Conservation (phyloP, 2,888 invertebrate species). For the Lithophane ornitopus region DNA sequence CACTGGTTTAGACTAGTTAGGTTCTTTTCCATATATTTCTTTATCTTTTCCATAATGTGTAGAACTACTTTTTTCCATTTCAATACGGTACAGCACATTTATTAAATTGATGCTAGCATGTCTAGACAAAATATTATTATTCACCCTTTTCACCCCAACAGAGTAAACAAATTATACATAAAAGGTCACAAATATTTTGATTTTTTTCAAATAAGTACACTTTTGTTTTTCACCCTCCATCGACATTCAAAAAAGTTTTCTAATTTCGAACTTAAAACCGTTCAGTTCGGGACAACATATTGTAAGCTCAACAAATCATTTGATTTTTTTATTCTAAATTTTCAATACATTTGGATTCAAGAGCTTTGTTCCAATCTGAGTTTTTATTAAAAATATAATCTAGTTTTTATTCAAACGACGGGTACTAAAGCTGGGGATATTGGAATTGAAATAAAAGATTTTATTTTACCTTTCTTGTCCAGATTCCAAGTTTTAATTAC, state of each 20-base stretch:
- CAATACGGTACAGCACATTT: neutral
- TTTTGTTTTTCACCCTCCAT: constrained; percentile 28
- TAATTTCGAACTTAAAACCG: constrained; percentile 60
- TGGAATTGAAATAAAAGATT: constrained; percentile 24
- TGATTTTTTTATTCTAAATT: constrained; percentile 10
- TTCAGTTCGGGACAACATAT: constrained; percentile 27
- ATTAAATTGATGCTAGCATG: neutral
- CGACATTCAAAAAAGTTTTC: constrained; percentile 61
- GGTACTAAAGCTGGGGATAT: constrained; percentile 21
- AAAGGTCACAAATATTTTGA: neutral
- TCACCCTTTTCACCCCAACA: neutral
- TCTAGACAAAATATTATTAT: constrained; percentile 31
- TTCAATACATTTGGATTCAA: constrained; percentile 4
- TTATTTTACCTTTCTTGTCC: constrained; percentile 17
- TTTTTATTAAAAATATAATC: constrained; percentile 23
- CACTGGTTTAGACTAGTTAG: too few species aligned
- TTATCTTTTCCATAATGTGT: neutral
- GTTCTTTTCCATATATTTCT: too few species aligned
- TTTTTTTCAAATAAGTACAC: constrained; percentile 2
- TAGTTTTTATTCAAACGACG: too few species aligned
- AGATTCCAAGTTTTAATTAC: constrained; percentile 45
- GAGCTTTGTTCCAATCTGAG: constrained; percentile 26
- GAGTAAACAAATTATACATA: constrained; percentile 7
- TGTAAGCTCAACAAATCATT: constrained; percentile 29
- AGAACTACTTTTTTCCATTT: neutral